Evolutionary conservation across 2,888 invertebrate species (phyloP).

Genomic region (Drosophila ustulata): DNA sequence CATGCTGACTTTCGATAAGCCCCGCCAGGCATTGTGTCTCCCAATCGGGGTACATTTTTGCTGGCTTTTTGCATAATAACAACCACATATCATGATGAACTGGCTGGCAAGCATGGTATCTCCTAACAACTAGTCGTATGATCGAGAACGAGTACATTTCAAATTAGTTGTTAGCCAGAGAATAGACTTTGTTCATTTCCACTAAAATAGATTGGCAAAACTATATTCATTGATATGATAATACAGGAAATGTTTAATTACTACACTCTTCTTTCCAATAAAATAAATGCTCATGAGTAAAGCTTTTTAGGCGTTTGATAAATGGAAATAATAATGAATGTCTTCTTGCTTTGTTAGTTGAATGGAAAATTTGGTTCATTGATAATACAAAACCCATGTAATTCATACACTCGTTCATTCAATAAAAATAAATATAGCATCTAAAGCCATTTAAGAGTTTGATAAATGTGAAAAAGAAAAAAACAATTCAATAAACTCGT

Average conservation of each 20-base stretch:
- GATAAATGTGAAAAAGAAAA: background rate
- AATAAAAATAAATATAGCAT: background rate
- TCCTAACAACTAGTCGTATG: background rate
- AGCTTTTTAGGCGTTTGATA: too few relatives aligned
- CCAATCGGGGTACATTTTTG: background rate
- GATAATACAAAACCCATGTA: background rate
- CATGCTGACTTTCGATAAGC: constrained; percentile 16
- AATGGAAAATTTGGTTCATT: background rate
- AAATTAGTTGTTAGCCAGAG: background rate
- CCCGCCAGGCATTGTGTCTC: background rate
- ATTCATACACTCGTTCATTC: background rate
- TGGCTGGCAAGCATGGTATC: background rate
- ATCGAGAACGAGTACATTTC: background rate
- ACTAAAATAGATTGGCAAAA: too few relatives aligned
- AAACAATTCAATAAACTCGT: too few relatives aligned
- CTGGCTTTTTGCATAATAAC: background rate
- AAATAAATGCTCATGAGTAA: too few relatives aligned
- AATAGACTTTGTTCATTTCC: too few relatives aligned
- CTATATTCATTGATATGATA: too few relatives aligned
- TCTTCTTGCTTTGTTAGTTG: background rate
- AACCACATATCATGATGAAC: constrained; percentile 10
- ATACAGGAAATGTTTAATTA: too few relatives aligned
- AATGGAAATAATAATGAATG: too few relatives aligned
- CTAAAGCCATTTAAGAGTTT: background rate
- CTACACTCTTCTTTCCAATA: too few relatives aligned